Conservation (phyloP, 2,113 vertebrate species). For the Sebastes schlegelii region DNA sequence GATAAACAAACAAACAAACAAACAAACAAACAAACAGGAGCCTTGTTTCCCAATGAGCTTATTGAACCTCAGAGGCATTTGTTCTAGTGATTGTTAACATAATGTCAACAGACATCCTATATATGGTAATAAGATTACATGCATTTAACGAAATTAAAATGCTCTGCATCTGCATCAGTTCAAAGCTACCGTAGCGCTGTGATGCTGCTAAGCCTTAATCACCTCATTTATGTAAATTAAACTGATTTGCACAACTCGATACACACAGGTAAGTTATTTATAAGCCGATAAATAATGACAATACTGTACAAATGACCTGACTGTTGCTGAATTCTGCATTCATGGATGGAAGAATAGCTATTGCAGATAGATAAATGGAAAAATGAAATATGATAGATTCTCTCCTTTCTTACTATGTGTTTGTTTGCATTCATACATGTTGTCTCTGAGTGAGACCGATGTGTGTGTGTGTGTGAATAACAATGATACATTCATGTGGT, state of each 20-base stretch:
- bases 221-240: constrained; percentile 16
- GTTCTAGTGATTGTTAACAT: constrained; percentile 21
- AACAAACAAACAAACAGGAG: constrained; percentile 1
- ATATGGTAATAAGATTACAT: constrained; percentile 34
- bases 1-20: constrained; percentile 11
- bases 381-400: too few relatives aligned
- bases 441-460: not conserved
- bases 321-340: not conserved
- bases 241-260: not conserved
- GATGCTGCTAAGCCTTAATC: constrained; percentile 19
- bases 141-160: constrained; percentile 19
- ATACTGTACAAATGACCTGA: constrained; percentile 17
- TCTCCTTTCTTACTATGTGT: too few relatives aligned
- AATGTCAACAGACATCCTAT: constrained; percentile 29
- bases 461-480: constrained; percentile 18
- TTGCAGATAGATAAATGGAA: not conserved
- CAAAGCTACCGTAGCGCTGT: not conserved
- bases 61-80: constrained; percentile 9
- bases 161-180: constrained; percentile 17
- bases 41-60: constrained; percentile 9
- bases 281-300: not conserved
- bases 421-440: not conserved
- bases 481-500: constrained; percentile 27
- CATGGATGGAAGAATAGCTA: not conserved
- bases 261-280: constrained; percentile 19